Evolutionary conservation across 2,113 vertebrate species (phyloP).

Genomic region (Hiodon tergisus): DNA sequence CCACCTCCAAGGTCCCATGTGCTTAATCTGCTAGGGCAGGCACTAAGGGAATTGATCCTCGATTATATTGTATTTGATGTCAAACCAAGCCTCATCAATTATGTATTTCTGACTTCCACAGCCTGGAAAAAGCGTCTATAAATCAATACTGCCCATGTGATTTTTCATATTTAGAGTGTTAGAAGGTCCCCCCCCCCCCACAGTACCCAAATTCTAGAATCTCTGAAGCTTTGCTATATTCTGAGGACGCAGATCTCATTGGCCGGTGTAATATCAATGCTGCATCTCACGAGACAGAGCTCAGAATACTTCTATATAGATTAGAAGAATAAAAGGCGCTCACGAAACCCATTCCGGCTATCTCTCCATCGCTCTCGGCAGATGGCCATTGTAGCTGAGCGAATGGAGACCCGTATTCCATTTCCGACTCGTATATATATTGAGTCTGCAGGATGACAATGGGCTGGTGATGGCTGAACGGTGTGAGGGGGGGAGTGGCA

Average conservation of each 20-base stretch:
- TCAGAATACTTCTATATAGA: constrained; percentile 27
- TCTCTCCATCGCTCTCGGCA: constrained; percentile 28
- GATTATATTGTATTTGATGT: constrained; percentile 50
- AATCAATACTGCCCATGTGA: constrained; percentile 46
- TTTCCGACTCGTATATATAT: constrained; percentile 12
- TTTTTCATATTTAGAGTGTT: constrained; percentile 19
- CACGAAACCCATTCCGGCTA: constrained; percentile 34
- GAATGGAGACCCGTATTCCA: constrained; percentile 16
- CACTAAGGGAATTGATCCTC: constrained; percentile 21
- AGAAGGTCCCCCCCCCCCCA: neutral
- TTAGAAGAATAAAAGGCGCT: constrained; percentile 22
- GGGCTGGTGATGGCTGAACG: too few relatives aligned
- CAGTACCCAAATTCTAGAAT: neutral
- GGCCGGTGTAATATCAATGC: constrained; percentile 1
- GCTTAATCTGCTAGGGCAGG: constrained; percentile 8
- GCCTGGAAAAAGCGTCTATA: constrained; percentile 33
- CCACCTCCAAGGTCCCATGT: neutral
- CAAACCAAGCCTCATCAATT: constrained; percentile 53
- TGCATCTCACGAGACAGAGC: constrained; percentile 19
- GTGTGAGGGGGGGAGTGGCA: neutral
- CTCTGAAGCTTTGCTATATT: neutral
- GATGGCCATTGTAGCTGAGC: constrained; percentile 33
- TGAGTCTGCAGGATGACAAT: constrained; percentile 10
- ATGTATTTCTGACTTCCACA: constrained; percentile 48
- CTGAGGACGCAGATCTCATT: neutral